Evolutionary conservation across 2,113 vertebrate species (phyloP), one percentile per base, ranked within the genome.

Genomic region (Muntiacus muntjak): DNA sequence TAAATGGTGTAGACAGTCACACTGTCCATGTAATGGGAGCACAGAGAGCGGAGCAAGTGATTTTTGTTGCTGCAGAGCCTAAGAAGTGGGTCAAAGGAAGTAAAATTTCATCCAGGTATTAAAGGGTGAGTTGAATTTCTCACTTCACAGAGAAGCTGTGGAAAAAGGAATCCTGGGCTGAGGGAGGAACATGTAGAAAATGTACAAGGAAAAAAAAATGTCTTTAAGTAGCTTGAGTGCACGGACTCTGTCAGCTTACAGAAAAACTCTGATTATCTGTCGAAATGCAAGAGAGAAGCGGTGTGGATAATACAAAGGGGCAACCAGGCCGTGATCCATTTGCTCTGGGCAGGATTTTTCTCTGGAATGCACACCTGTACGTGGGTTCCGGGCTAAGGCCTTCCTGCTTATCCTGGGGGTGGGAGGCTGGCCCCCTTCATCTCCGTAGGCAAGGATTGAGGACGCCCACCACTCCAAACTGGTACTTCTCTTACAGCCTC

Each of bases 51-150:
- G 71, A 94, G 43, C 52, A 64, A 23, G 57, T 43, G 45, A 54
- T 50, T 71, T 45, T 92, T 64, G 26, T 43, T 43, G n/a, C 40
- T 54, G 47, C 58, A 91, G 81, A 7, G 1, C 17, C 62, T 43
- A 87, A 79, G 55, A 95, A 62, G 50, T 82, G 30, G 1, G 1
- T 33, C 26, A 60, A 74, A 13, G 40, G 78, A 87, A 90, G 54
- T 86, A 71, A 79, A 96, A 64, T 96, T 85, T 91, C 79, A 91
- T 6, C 74, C 57, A 40, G 33, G 45, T 78, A 54, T 97, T 90
- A 52, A 97, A 97, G 64, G 45, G n/a, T 86, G 57, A 95, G 45
- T 47, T 94, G 84, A 57, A 88, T 92, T 85, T 96, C 91, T 90
- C 28, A 25, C 25, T 97, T 93, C 2, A 0, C 19, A 52, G 79